Base-by-base conservation (phyloP, 2,888 invertebrate species). In the Cenopis cana region DNA sequence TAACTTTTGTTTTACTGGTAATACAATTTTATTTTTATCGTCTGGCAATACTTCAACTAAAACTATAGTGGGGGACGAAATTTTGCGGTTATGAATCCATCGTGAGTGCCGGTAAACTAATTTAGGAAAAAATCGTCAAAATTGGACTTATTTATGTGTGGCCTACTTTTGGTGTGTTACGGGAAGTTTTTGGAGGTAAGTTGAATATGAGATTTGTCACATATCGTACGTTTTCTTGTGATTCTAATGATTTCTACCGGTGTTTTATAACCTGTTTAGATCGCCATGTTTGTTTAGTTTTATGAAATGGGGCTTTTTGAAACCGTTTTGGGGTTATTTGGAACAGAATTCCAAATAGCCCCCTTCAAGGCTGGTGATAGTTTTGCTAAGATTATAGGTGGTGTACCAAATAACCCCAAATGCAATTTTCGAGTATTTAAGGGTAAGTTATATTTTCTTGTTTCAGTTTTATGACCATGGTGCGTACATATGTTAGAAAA, bases 391-490 rank as follows among this genome's bases (percentile, higher is more conserved):
- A 52, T 52, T 52, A 52, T 52, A 18, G 50, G 11, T 52, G 50
- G 50, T 52, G 20, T 52, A 52, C 50, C 50, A 52, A 52, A 52
- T 52, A 52, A 52, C 50, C 50, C 50, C 20, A 52, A 52, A 52
- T 52, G 50, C 50, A 18, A 52, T 52, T 17, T 49, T 49, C 49
- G 17, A 49, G 49, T 49, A 17, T 49, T 49, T 49, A 49, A 49
- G 49, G 49, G 49, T 17, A 49, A 49, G 49, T 17, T 49, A n/a
- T 49, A 49, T 49, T 49, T 49, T 49, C 49, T 49, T 49, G 49
- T 49, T 49, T 49, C 49, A 49, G 17, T 17, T 49, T 49, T 49
- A 49, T 49, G 49, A 49, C 49, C 49, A 49, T 49, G 49, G 49
- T 49, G 14, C 49, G 49, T 17, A 17, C 17, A 49, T 49, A 17